Conservation (phyloP, 2,888 invertebrate species). For the Neocrepidodera transversa region DNA sequence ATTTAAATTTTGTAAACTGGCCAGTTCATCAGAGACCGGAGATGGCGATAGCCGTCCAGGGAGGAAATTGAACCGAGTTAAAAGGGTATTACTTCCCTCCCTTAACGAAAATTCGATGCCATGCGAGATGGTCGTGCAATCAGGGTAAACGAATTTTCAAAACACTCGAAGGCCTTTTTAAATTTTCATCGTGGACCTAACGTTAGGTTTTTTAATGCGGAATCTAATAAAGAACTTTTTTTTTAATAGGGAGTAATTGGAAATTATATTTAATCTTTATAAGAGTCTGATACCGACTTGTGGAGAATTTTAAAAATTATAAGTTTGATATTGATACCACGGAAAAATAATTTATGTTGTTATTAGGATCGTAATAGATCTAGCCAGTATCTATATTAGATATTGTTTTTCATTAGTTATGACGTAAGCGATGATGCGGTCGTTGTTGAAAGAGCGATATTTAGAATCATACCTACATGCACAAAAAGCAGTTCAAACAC, state of each 20-base stretch:
- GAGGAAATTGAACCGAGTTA: conserved; percentile 45
- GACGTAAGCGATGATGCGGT: too few relatives aligned
- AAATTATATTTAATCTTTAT: too few relatives aligned
- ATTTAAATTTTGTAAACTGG: conserved; percentile 35
- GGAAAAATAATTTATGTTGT: too few relatives aligned
- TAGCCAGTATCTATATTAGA: too few relatives aligned
- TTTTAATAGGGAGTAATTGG: too few relatives aligned
- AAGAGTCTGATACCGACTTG: background rate
- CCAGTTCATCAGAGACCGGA: conserved; percentile 48
- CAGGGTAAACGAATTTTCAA: conserved; percentile 31
- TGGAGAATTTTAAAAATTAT: background rate
- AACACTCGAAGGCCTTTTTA: conserved; percentile 17
- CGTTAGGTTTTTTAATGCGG: background rate
- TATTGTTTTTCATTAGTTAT: too few relatives aligned
- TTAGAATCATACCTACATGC: too few relatives aligned
- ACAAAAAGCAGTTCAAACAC: too few relatives aligned
- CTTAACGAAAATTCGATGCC: conserved; percentile 20
- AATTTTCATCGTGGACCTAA: conserved; percentile 12
- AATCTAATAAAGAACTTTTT: background rate
- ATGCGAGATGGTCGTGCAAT: conserved; percentile 23
- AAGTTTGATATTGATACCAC: too few relatives aligned
- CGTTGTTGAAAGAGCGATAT: too few relatives aligned
- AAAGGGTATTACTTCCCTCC: conserved; percentile 24
- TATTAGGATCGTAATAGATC: too few relatives aligned
- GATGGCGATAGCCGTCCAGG: conserved; percentile 44